Conservation (phyloP, 2,113 vertebrate genomes). For the Pseudorasbora parva region DNA sequence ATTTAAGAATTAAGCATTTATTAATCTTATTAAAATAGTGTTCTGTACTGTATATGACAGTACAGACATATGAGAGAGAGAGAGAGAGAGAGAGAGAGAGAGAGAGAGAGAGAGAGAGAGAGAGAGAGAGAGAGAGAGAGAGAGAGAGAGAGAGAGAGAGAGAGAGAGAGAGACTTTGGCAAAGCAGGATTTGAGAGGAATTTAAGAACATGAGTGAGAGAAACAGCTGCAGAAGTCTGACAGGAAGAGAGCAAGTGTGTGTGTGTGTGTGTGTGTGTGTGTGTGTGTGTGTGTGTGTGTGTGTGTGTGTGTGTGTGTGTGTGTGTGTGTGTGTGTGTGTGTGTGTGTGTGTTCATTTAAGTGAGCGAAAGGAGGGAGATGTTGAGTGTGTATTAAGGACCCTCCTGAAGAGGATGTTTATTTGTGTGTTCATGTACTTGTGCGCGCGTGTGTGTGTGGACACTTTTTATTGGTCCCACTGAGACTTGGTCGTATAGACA, state of each 20-base stretch:
- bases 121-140: constrained; percentile 42
- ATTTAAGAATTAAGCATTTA: too few relatives aligned
- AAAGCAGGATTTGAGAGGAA: constrained; percentile 32
- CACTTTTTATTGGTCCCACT: neutral
- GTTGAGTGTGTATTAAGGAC: neutral
- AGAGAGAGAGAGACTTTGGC: constrained; percentile 44
- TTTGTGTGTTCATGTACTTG: neutral
- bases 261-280: constrained; percentile 16
- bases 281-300: constrained; percentile 26
- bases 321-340: constrained; percentile 15
- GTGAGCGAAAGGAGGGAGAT: constrained; percentile 17
- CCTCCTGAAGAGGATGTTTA: neutral
- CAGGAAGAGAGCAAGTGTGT: constrained; percentile 53
- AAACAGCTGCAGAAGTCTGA: constrained; percentile 49
- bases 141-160: constrained; percentile 38
- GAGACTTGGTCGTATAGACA: neutral
- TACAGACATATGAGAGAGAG: too few relatives aligned
- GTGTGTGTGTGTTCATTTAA: constrained; percentile 30
- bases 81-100: constrained; percentile 41
- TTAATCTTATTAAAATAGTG: too few relatives aligned
- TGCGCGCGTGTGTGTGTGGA: neutral
- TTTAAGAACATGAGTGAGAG: constrained; percentile 44
- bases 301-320: constrained; percentile 29
- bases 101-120: constrained; percentile 42
- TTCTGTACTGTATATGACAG: too few relatives aligned